A percentile compares a stretch with the other conserved stretches of the same genome.
These are phyloP conservation scores for Meghimatium bilineatum DNA, from an alignment of 2,888 invertebrate genomes.

Conservation along the genomic window DNA sequence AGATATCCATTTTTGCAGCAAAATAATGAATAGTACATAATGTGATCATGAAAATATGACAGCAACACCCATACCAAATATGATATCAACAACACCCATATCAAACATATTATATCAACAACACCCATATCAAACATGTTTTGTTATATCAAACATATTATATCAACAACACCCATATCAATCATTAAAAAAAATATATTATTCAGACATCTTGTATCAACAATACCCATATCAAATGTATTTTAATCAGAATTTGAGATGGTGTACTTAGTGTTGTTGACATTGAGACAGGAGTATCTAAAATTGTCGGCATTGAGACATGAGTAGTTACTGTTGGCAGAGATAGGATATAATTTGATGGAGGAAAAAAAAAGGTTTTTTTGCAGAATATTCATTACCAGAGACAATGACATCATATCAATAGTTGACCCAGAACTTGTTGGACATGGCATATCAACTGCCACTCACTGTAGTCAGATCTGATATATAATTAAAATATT, in stretches of 20 bases:
- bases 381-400: neutral
- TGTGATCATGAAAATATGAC: neutral
- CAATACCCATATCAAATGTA: neutral
- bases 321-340: neutral
- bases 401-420: neutral
- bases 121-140: neutral
- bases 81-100: neutral
- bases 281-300: neutral
- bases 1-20: conserved; percentile 3
- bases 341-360: neutral
- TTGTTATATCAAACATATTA: neutral
- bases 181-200: neutral
- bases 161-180: neutral
- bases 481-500: neutral
- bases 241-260: neutral
- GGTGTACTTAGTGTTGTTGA: neutral
- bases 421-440: neutral
- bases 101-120: neutral
- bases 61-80: neutral
- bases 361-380: neutral
- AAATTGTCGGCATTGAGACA: neutral
- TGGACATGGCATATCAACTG: neutral
- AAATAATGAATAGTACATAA: too few relatives aligned
- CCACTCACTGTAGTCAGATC: neutral
- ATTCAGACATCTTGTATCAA: neutral